phyloP scores from a whole-genome alignment of 2,888 invertebrate genomes.

The Cecidostiba fungosa region DNA sequence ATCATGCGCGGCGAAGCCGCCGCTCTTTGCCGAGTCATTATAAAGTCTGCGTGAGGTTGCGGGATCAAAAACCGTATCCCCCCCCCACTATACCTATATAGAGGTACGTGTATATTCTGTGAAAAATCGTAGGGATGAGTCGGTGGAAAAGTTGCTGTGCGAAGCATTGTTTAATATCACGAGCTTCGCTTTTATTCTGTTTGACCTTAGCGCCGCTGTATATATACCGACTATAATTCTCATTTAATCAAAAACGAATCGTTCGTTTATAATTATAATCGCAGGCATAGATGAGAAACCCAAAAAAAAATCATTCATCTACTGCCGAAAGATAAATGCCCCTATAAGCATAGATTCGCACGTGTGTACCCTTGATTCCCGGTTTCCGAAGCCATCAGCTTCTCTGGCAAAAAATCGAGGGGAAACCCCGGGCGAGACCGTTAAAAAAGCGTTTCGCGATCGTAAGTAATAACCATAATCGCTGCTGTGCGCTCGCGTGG shows the following conservation, averaged over 20 bases:
- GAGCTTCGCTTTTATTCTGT: not conserved
- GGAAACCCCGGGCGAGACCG: not conserved
- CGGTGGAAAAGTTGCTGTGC: not conserved
- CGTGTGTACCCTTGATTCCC: constrained; percentile 14
- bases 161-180: not conserved
- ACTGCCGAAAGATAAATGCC: not conserved
- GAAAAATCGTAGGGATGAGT: not conserved
- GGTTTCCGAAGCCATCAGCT: not conserved
- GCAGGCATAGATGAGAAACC: not conserved
- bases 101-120: not conserved
- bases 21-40: constrained; percentile 70
- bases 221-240: too few species aligned
- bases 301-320: not conserved
- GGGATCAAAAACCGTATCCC: constrained; percentile 3
- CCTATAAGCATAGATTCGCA: not conserved
- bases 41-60: constrained; percentile 57
- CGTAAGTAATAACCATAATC: constrained; percentile 58
- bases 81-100: too few species aligned
- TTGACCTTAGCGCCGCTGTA: too few species aligned
- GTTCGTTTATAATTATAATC: not conserved
- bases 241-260: too few species aligned
- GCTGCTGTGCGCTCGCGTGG: constrained; percentile 45
- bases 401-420: not conserved
- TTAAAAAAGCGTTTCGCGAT: constrained; percentile 34
- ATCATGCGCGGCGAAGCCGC: constrained; percentile 70